Percentiles rank a stretch among this genome's conserved stretches.
Evolutionary conservation across 2,113 vertebrate genomes (phyloP).

Genomic region (Xenopus tropicalis): DNA sequence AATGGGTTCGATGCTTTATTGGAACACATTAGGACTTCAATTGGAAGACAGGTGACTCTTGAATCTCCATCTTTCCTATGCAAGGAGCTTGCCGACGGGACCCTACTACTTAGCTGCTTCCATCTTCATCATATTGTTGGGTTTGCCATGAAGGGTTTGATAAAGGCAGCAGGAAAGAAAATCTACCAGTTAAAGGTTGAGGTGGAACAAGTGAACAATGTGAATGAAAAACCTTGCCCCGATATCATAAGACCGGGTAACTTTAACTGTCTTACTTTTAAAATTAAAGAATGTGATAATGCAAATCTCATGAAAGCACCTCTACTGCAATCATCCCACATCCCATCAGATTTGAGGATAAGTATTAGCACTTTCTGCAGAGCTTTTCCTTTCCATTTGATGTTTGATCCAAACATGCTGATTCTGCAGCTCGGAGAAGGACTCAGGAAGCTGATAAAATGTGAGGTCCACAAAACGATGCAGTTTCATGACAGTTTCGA

Average conservation of each 20-base stretch:
- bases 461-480: constrained; percentile 79
- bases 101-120: constrained; percentile 87
- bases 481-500: constrained; percentile 92
- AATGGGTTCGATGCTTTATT: constrained; percentile 96
- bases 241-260: constrained; percentile 71
- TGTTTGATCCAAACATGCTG: constrained; percentile 87
- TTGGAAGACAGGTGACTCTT: constrained; percentile 82
- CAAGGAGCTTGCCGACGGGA: constrained; percentile 80
- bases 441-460: constrained; percentile 83
- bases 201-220: constrained; percentile 76
- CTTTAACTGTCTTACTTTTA: constrained; percentile 79
- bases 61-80: constrained; percentile 97
- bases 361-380: constrained; percentile 93
- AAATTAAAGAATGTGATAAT: constrained; percentile 75
- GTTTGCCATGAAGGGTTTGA: constrained; percentile 90
- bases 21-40: constrained; percentile 94
- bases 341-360: constrained; percentile 85
- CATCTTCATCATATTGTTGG: constrained; percentile 87
- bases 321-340: constrained; percentile 71
- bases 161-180: constrained; percentile 86
- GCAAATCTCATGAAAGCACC: constrained; percentile 64
- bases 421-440: constrained; percentile 93
- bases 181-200: constrained; percentile 85
- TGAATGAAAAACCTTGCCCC: constrained; percentile 68
- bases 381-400: constrained; percentile 93